A percentile compares a stretch with the other conserved stretches of the same genome.
Evolutionary conservation across 2,113 vertebrate genomes (phyloP).

Genomic region (Uria lomvia): DNA sequence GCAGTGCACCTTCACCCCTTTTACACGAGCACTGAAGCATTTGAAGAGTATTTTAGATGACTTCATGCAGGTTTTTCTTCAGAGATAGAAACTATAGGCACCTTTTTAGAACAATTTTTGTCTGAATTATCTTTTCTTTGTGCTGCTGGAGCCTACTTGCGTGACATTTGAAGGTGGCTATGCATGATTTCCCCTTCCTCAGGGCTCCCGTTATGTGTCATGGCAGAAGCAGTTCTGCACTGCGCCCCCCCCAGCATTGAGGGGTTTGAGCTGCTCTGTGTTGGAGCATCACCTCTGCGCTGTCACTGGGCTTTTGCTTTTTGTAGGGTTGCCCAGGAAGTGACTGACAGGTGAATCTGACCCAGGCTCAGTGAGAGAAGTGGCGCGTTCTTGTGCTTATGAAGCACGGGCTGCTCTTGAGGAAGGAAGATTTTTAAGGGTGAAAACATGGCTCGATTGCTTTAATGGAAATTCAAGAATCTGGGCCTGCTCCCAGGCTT

Average conservation of each 20-base stretch:
- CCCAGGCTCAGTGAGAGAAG: neutral
- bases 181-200: neutral
- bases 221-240: neutral
- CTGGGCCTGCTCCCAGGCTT: neutral
- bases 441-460: neutral
- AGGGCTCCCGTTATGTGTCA: fast-evolving
- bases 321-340: neutral
- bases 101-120: neutral
- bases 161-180: slow-evolving; percentile 10
- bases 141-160: neutral
- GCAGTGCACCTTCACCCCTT: neutral
- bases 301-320: neutral
- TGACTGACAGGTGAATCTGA: neutral
- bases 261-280: neutral
- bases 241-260: neutral
- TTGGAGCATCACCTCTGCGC: neutral
- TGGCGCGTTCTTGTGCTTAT: neutral
- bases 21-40: neutral
- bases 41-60: neutral
- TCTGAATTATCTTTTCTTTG: neutral
- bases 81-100: neutral
- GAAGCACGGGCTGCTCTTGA: neutral
- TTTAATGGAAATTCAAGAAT: neutral
- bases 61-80: neutral
- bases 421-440: neutral